phyloP scores from a whole-genome alignment of 2,888 invertebrate species.

The Keiferia lycopersicella region DNA sequence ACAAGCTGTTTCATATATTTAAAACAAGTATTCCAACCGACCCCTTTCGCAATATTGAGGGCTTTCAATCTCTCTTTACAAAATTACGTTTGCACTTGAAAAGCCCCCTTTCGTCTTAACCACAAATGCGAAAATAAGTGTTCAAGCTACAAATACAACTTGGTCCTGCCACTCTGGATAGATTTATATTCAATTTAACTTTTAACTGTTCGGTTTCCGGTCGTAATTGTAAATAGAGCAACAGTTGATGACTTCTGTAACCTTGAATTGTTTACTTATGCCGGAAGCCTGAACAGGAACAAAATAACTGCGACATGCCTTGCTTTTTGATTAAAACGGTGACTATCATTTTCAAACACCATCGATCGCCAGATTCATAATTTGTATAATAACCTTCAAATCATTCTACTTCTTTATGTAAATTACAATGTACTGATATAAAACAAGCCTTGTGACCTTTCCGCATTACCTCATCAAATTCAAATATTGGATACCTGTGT shows the following conservation, averaged over 20 bases:
- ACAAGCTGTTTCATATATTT: constrained; percentile 55
- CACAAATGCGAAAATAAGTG: neutral
- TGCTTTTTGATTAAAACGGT: too few species aligned
- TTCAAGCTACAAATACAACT: constrained; percentile 6
- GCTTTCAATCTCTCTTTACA: constrained; percentile 33
- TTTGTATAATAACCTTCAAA: too few species aligned
- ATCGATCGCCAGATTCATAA: too few species aligned
- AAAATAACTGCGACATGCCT: neutral
- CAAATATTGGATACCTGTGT: too few species aligned
- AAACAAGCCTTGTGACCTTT: too few species aligned
- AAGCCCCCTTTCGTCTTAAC: neutral
- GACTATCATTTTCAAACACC: too few species aligned
- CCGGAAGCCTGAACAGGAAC: neutral
- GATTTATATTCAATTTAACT: constrained; percentile 61
- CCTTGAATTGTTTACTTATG: neutral
- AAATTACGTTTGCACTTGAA: neutral
- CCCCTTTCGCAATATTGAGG: constrained; percentile 49
- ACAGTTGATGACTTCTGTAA: constrained; percentile 9
- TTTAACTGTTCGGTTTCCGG: constrained; percentile 49
- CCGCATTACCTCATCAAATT: too few species aligned
- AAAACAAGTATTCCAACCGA: constrained; percentile 44
- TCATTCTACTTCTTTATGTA: too few species aligned
- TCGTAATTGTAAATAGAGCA: constrained; percentile 46
- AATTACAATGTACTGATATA: too few species aligned
- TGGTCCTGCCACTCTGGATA: constrained; percentile 40